Base-by-base conservation (phyloP, 2,888 invertebrate genomes). In the Sphaerophoria rueppellii region DNA sequence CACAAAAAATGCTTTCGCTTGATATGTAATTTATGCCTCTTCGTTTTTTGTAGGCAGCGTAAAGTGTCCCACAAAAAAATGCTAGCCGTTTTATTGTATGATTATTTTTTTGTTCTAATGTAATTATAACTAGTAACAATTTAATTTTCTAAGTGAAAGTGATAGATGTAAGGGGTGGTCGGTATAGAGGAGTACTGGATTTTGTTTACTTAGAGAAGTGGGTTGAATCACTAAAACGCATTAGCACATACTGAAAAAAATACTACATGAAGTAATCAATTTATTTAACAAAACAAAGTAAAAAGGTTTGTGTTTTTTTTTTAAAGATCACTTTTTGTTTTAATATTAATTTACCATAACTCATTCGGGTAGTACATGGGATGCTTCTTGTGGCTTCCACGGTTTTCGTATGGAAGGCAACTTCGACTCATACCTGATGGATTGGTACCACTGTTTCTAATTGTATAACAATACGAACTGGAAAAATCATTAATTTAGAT, bases 391-490 rank as follows among this genome's bases (percentile, higher is more conserved):
- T 77, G 76, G 73, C 85, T 80, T 85, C 85, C 85, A 81, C 85
- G 85, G 81, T 85, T 85, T 80, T 85, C 85, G 81, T 85, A 85
- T 69, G 85, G 85, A 81, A 85, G 85, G 76, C 85, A 85, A 85
- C 85, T 85, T 85, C 85, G 85, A 81, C 67, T 85, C 81, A 85
- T 85, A 85, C 85, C 85, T 83, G 67, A 67, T 70, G 85, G 85
- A 85, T 85, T 85, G 72, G 85, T 85, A 76, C 85, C 85, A 85
- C 70, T 85, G 77, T 85, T 85, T 81, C 81, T 85, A 85, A 85
- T 85, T 69, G 85, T 85, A 73, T 85, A 85, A 77, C 85, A 85
- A 85, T 85, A 85, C 60, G 85, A 81, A 81, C 85, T 85, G 85
- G 76, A 85, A 85, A 81, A 76, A 81, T 81, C 81, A 81, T 80